Evolutionary conservation across 2,113 vertebrate genomes (phyloP), one percentile per base, ranked within the genome.

Genomic region (Excalfactoria chinensis): DNA sequence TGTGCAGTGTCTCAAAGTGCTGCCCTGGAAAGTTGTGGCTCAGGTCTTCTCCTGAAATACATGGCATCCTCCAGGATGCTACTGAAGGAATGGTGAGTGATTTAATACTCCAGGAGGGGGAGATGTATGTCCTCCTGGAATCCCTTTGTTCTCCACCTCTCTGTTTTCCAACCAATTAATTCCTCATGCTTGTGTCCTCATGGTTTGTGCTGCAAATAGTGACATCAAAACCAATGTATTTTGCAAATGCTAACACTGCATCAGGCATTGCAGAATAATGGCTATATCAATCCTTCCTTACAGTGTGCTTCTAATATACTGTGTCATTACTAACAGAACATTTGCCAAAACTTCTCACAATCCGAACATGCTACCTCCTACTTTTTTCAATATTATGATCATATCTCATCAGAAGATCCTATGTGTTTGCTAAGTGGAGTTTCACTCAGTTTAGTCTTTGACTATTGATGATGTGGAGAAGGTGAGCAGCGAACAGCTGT

Each of bases 81-180:
- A 32, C 20, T 53, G 32, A 48, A 9, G 5, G 3, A 22, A 64
- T 26, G 28, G 62, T 37, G 53, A 82, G 53, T 72, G 70, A 18
- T 35, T 26, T 43, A 37, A 41, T 34, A 60, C 37, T 49, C 12
- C 60, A 5, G 5, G 16, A 53, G 69, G 30, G 59, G 34, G 22
- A 34, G 4, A 23, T 34, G 41, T 1, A 4, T 40, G 37, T 7
- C 63, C 6, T 68, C 11, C 28, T 53, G 48, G 53, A 23, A 72
- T 43, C 32, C n/a, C 56, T 0, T 0, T 49, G 46, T 41, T 86
- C 35, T 11, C 14, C 49, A 69, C 13, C 37, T 59, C 8, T 48
- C 26, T 67, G 0, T 43, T 86, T 83, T 76, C n/a, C 37, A 48
- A 2, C 28, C 3, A 11, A 34, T 90, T 55, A 64, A 68, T 86